Evolutionary conservation across 2,888 invertebrate genomes (phyloP).

Genomic region (Tethea ocularis): DNA sequence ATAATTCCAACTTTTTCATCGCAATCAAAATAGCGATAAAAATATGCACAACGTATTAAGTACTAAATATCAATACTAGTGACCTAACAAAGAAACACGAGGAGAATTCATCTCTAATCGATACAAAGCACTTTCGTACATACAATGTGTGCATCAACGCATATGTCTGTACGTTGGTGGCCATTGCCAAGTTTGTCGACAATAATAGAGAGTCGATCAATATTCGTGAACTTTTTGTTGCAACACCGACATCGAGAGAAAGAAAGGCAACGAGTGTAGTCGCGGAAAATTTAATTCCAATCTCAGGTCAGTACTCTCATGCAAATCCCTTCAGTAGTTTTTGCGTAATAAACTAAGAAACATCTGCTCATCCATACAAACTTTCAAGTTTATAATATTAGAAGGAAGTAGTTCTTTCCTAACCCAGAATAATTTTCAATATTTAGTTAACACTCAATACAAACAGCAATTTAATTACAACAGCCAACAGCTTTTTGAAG

Average conservation of each 20-base stretch:
- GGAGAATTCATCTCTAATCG: background rate
- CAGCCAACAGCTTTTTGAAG: too few relatives aligned
- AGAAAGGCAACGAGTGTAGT: background rate
- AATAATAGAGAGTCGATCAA: slow-evolving; percentile 3
- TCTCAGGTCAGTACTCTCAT: too few relatives aligned
- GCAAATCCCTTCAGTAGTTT: too few relatives aligned
- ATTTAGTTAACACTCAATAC: too few relatives aligned
- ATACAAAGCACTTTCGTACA: background rate
- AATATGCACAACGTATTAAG: background rate
- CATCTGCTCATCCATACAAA: too few relatives aligned
- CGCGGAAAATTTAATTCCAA: background rate
- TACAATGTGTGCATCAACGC: background rate
- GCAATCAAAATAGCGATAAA: background rate
- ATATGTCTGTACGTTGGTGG: background rate
- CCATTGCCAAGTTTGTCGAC: slow-evolving; percentile 4
- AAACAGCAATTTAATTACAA: too few relatives aligned
- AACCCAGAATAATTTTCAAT: too few relatives aligned
- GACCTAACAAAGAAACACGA: background rate
- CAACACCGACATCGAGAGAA: background rate
- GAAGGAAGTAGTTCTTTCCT: too few relatives aligned
- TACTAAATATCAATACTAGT: background rate
- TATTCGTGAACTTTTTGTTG: slow-evolving; percentile 4
- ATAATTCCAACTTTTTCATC: background rate
- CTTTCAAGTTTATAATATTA: too few relatives aligned
- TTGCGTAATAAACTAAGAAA: too few relatives aligned